Conservation (phyloP, 2,888 invertebrate species). For the Drepana falcataria region DNA sequence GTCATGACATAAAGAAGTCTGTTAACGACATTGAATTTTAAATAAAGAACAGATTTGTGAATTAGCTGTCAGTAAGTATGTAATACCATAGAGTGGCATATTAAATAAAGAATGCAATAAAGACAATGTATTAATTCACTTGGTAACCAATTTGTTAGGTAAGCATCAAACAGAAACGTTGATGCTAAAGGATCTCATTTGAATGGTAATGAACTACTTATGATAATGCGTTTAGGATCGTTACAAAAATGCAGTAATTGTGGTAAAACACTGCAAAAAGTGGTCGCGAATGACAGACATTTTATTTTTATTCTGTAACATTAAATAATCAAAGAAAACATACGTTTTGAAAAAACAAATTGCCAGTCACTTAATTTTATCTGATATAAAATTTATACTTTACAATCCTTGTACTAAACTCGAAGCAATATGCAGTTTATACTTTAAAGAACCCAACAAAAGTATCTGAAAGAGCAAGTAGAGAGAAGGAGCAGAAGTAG, state of each 20-base stretch:
- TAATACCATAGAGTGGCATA: no score
- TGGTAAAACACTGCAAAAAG: conserved; percentile 57
- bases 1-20: neutral
- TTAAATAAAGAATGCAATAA: neutral
- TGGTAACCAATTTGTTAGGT: conserved; percentile 23
- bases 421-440: no score
- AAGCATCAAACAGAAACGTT: conserved; percentile 40
- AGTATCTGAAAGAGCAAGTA: no score
- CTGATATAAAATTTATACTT: no score
- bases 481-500: no score
- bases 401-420: neutral
- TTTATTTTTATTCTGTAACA: conserved; percentile 19
- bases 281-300: conserved; percentile 52
- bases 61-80: no score
- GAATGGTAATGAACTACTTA: conserved; percentile 68
- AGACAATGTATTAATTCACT: neutral
- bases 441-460: no score
- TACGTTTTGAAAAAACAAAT: no score
- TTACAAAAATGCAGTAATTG: conserved; percentile 55
- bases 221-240: conserved; percentile 57
- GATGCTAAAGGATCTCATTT: conserved; percentile 51
- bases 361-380: no score
- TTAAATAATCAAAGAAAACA: no score
- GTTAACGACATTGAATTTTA: no score
- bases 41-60: no score